phyloP scores from a whole-genome alignment of 2,888 invertebrate genomes.

The Noctua janthina region DNA sequence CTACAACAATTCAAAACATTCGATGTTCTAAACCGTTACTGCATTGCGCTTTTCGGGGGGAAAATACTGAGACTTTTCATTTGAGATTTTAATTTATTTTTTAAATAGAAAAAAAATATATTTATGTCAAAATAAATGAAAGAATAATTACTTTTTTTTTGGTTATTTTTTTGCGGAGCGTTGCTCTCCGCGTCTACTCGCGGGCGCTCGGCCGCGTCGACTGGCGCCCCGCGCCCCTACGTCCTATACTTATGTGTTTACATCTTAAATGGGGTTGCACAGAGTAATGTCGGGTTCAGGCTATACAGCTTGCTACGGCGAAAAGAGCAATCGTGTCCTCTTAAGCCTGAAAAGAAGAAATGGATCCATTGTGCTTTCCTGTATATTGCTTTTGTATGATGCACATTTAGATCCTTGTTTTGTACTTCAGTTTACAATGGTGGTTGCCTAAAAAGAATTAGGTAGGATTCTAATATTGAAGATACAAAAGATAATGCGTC shows the following conservation, averaged over 20 bases:
- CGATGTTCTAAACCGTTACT: slow-evolving; percentile 53
- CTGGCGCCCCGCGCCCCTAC: slow-evolving; percentile 77
- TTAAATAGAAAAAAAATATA: background rate
- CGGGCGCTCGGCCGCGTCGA: slow-evolving; percentile 85
- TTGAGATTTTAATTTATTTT: slow-evolving; percentile 11
- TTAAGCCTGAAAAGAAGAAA: slow-evolving; percentile 59
- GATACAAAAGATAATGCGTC: slow-evolving; percentile 40
- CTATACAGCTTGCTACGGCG: slow-evolving; percentile 39
- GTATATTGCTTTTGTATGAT: slow-evolving; percentile 36
- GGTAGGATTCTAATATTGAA: background rate
- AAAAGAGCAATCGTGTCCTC: slow-evolving; percentile 60
- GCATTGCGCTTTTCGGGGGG: slow-evolving; percentile 61
- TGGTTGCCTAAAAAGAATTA: background rate
- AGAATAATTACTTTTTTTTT: slow-evolving; percentile 63
- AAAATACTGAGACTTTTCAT: slow-evolving; percentile 26
- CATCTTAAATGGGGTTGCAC: slow-evolving; percentile 87
- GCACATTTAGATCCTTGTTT: slow-evolving; percentile 15
- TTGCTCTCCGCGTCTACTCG: slow-evolving; percentile 73
- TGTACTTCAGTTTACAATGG: background rate
- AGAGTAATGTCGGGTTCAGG: slow-evolving; percentile 73
- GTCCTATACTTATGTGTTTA: slow-evolving; percentile 88
- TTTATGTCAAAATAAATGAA: slow-evolving; percentile 48
- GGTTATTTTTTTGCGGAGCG: slow-evolving; percentile 65
- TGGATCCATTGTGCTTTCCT: slow-evolving; percentile 43
- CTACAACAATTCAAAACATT: slow-evolving; percentile 61